Conservation (phyloP, 30 jellyfish, hydroid and myxozoan genomes). For the Hydra vulgaris region DNA sequence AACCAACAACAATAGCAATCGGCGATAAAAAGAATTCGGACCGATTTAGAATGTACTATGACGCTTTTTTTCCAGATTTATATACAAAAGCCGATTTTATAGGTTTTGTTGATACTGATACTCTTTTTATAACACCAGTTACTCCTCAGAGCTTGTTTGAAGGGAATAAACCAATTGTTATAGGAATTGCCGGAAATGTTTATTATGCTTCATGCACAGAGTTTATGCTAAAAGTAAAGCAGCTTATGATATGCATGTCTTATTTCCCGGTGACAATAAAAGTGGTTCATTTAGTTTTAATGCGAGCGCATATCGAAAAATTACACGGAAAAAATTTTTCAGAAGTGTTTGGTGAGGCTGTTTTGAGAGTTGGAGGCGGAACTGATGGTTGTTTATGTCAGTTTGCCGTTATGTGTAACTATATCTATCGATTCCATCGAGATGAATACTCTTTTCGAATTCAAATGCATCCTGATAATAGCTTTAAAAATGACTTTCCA, state of each 20-base stretch:
- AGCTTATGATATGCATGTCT: constrained; percentile 47
- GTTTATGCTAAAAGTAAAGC: constrained; percentile 38
- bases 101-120: constrained; percentile 61
- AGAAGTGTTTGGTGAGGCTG: constrained; percentile 34
- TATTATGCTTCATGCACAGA: too few species aligned
- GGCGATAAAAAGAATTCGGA: constrained; percentile 28
- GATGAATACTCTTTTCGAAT: constrained; percentile 49
- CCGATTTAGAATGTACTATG: constrained; percentile 41
- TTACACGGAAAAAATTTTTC: constrained; percentile 29
- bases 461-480: constrained; percentile 39
- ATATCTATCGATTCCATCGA: constrained; percentile 46
- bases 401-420: too few species aligned
- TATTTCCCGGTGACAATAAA: constrained; percentile 51
- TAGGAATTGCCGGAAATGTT: constrained; percentile 11
- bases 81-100: constrained; percentile 34
- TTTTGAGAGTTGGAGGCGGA: constrained; percentile 16
- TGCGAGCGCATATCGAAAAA: constrained; percentile 31
- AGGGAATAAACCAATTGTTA: too few species aligned
- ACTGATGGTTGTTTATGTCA: background rate
- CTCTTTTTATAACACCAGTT: constrained; percentile 38
- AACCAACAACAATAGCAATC: constrained; percentile 7
- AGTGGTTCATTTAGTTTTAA: constrained; percentile 21
- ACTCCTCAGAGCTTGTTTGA: too few species aligned
- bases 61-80: constrained; percentile 39
- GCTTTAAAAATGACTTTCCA: constrained; percentile 15